Conservation (phyloP, 2,797 vertebrate species). For the Cygnus olor region DNA sequence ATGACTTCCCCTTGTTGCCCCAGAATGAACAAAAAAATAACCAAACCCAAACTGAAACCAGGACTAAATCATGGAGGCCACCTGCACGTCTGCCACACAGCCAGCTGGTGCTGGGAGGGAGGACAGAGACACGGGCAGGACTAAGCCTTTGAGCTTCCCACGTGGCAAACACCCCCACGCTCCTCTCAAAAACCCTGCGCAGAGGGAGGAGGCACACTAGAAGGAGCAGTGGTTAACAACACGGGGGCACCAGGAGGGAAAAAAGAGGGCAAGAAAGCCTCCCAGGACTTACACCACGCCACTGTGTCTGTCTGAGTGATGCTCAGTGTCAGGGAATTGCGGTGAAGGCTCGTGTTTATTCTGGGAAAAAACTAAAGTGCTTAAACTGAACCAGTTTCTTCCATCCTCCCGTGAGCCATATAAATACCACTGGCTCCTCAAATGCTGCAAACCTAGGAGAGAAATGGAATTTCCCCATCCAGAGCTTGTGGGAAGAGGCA, state of each 20-base stretch:
- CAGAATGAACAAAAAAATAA: background rate
- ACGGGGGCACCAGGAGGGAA: too few species aligned
- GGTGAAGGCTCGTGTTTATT: background rate
- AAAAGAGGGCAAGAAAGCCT: background rate
- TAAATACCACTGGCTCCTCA: background rate
- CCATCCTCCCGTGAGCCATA: background rate
- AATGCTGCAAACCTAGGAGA: background rate
- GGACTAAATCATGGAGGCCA: background rate
- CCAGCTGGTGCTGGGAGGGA: background rate
- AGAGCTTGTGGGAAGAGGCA: background rate
- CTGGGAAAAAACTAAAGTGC: background rate
- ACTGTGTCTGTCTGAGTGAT: accelerated
- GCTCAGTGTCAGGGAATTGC: background rate
- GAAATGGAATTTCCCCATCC: background rate
- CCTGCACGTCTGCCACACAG: background rate
- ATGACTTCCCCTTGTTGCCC: background rate
- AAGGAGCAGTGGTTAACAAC: background rate
- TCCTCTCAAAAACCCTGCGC: background rate
- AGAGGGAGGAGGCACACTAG: background rate
- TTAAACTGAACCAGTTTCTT: background rate
- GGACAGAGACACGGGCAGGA: background rate
- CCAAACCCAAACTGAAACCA: too few species aligned
- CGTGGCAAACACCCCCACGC: background rate
- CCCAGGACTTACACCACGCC: background rate
- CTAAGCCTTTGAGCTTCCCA: background rate